phyloP scores from a whole-genome alignment of 2,113 vertebrate genomes.

The Nibea albiflora region DNA sequence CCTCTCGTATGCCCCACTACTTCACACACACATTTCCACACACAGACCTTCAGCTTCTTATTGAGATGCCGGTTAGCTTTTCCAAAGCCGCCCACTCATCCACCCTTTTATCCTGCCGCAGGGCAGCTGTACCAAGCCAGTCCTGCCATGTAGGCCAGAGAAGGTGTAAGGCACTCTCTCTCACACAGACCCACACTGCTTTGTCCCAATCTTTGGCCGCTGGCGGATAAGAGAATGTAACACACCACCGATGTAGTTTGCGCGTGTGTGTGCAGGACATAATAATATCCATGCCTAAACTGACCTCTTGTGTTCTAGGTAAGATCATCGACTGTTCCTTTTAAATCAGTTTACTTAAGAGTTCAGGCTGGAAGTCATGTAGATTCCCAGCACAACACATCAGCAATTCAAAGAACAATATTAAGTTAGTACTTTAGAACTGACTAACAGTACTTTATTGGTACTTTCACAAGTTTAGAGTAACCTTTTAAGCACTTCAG shows the following conservation, averaged over 20 bases:
- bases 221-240: slow-evolving; percentile 51
- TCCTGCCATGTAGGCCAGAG: slow-evolving; percentile 59
- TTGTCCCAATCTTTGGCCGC: slow-evolving; percentile 43
- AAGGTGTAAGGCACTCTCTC: slow-evolving; percentile 42
- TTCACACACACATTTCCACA: slow-evolving; percentile 29
- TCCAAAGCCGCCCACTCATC: slow-evolving; percentile 73
- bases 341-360: slow-evolving; percentile 34
- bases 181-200: slow-evolving; percentile 38
- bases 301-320: slow-evolving; percentile 43
- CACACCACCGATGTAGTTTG: slow-evolving; percentile 17
- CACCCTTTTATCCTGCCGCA: slow-evolving; percentile 61
- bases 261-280: neutral
- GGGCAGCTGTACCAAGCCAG: slow-evolving; percentile 63
- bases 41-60: slow-evolving; percentile 47
- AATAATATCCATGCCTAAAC: slow-evolving; percentile 39
- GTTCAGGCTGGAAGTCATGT: slow-evolving; percentile 15
- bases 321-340: slow-evolving; percentile 36
- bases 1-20: slow-evolving; percentile 38
- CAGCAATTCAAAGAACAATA: slow-evolving; percentile 13
- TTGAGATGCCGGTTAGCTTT: slow-evolving; percentile 64
- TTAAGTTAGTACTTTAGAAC: neutral
- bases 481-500: slow-evolving; percentile 20
- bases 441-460: neutral
- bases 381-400: slow-evolving; percentile 9
- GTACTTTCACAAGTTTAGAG: neutral